Evolutionary conservation across 1,140 invertebrate genomes (phyloP), one percentile per base, ranked within the genome.

Genomic region (Heliconius nattereri): DNA sequence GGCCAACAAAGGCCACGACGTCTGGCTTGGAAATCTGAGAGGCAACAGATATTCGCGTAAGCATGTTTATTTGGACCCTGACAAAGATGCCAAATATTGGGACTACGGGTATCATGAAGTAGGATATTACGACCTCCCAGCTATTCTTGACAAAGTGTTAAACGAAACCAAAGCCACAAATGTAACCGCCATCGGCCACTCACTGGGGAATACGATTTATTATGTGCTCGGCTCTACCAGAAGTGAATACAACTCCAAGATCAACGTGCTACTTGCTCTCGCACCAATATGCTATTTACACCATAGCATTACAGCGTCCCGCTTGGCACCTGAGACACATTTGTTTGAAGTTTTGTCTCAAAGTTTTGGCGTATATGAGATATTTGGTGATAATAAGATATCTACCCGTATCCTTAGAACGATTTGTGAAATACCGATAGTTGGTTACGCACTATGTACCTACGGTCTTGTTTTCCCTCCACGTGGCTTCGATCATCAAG

Each of bases 1-100:
- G 7, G 95, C 95, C 11, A 77, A 81, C 6, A 71, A 29, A 2
- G 96, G 96, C 29, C 97, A 96, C 82, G 97, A 97, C 82, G 96
- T 97, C 3, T 97, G 97, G 97, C 80, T 97, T 79, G 96, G 95
- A 0, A 97, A 97, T 89, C 90, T 94, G 23, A 92, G 97, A 77
- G 97, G 97, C 3, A 97, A 96, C 86, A 95, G 94, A 9, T 97
- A 96, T 84, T 96, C 96, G 1, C 91, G 94, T 66, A 92, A 94
- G 20, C 96, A 97, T 85, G 85, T 91, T 6, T 87, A 81, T 3
- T 83, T 95, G 37, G 85, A 95, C 86, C 93, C 95, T 8, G 81
- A 85, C 83, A 92, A 79, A 45, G 88, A 95, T 45, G 74, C 87
- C 3, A 79, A 91, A 49, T 97, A 95, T 82, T 96, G 96, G 96